These are phyloP conservation scores for Prunella fulvescens DNA, from an alignment of 2,113 vertebrate species.

Conservation along the genomic window DNA sequence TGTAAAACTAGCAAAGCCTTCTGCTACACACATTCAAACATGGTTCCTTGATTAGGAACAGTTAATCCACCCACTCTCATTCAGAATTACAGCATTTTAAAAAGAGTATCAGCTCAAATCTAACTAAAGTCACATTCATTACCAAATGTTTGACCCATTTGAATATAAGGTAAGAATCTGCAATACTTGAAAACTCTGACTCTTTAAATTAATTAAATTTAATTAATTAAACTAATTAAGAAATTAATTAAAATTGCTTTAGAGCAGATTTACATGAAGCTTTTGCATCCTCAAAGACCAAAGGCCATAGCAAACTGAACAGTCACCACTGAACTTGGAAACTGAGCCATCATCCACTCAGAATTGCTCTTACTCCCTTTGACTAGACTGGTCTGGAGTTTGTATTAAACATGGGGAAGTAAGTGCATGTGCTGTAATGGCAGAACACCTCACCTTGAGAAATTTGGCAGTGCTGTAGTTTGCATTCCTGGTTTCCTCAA, in stretches of 20 bases:
- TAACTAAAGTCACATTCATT: background rate
- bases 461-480: conserved; percentile 88
- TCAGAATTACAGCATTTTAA: background rate
- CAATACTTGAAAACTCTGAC: background rate
- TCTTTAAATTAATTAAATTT: background rate
- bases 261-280: background rate
- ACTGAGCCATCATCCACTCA: background rate
- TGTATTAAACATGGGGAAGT: background rate
- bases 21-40: background rate
- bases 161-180: background rate
- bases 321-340: background rate
- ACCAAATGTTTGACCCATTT: background rate
- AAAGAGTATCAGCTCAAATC: background rate
- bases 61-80: background rate
- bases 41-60: background rate
- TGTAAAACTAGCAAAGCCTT: background rate
- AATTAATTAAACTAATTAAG: no score
- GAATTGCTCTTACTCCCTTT: background rate
- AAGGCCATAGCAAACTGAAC: background rate
- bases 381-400: background rate
- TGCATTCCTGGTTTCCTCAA: conserved; percentile 89
- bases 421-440: background rate
- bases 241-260: background rate
- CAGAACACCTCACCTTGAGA: conserved; percentile 82
- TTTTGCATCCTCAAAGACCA: background rate